Conservation (phyloP, 2,888 invertebrate genomes). For the Lumbricus terrestris region DNA sequence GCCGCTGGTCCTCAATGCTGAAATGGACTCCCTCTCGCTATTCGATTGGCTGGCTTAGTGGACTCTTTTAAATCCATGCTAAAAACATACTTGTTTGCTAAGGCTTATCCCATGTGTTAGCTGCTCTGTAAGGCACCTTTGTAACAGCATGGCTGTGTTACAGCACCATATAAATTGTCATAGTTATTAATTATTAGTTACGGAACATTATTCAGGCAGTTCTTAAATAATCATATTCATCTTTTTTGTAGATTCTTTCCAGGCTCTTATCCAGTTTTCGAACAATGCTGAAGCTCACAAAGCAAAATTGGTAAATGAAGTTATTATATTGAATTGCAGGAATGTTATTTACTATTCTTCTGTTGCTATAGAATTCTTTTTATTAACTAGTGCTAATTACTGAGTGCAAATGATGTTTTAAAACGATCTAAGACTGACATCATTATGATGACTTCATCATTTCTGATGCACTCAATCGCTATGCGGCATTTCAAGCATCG, state of each 20-base stretch:
- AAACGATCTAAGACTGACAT: constrained; percentile 10
- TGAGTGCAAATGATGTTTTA: constrained; percentile 12
- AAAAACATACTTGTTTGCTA: too few relatives aligned
- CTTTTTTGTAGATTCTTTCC: constrained; percentile 81
- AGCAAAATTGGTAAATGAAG: constrained; percentile 79
- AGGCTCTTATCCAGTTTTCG: constrained; percentile 97
- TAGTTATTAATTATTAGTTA: too few relatives aligned
- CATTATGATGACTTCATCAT: not conserved
- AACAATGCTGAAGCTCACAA: constrained; percentile 94
- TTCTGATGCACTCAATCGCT: not conserved
- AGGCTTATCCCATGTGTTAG: too few relatives aligned
- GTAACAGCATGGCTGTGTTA: too few relatives aligned
- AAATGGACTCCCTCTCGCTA: too few relatives aligned
- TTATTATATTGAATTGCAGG: not conserved
- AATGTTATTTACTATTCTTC: not conserved
- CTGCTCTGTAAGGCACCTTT: too few relatives aligned
- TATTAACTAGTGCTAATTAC: not conserved
- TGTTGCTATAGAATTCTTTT: not conserved
- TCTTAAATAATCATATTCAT: not conserved
- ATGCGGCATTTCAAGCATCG: not conserved
- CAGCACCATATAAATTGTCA: too few relatives aligned
- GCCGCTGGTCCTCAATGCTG: too few relatives aligned
- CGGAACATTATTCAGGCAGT: not conserved
- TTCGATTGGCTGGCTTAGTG: too few relatives aligned
- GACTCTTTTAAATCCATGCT: too few relatives aligned